Base-by-base conservation (phyloP, 2,888 invertebrate genomes). In the Spilarctia lutea region DNA sequence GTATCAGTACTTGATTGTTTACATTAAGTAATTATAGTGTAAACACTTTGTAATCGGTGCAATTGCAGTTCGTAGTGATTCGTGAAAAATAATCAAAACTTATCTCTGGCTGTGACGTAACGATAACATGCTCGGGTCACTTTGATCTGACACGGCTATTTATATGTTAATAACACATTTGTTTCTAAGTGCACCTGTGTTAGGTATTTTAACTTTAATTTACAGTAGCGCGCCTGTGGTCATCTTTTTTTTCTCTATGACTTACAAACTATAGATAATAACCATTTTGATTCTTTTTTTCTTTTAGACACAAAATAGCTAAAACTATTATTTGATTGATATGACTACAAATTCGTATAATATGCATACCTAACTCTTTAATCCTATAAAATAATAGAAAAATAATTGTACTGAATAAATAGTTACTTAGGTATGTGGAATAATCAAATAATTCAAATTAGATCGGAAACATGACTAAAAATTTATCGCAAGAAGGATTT, bases 61-160 rank as follows among this genome's bases (percentile, higher is more conserved):
- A 80, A 75, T 48, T 80, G 83, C 81, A 81, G 69, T 75, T 85
- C n/a, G 65, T 73, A 74, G 69, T 67, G 71, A 48, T 83, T 77
- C 60, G 24, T 76, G 33, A 48, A 73, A 70, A 75, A 76, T 77
- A 69, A 52, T 71, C 48, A 67, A 72, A 56, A 35, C 75, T 81
- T 82, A 73, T 76, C 75, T 78, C 74, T 79, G 76, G 24, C 72
- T 42, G 52, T 82, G 81, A 80, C 79, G 81, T 76, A 52, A 52
- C 52, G 82, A 83, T 83, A 83, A 82, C 78, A 70, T 72, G 81
- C 79, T 78, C 84, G 85, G 84, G 88, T 89, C 85, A 88, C 86
- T 81, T 89, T 88, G 84, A 81, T 77, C 75, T 75, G 79, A 79
- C 86, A 82, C 72, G 73, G 67, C 65, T 82, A 78, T 79, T 79